Evolutionary conservation across 2,888 invertebrate genomes (phyloP), one percentile per base, ranked within the genome.

Genomic region (Dynastes tityus): DNA sequence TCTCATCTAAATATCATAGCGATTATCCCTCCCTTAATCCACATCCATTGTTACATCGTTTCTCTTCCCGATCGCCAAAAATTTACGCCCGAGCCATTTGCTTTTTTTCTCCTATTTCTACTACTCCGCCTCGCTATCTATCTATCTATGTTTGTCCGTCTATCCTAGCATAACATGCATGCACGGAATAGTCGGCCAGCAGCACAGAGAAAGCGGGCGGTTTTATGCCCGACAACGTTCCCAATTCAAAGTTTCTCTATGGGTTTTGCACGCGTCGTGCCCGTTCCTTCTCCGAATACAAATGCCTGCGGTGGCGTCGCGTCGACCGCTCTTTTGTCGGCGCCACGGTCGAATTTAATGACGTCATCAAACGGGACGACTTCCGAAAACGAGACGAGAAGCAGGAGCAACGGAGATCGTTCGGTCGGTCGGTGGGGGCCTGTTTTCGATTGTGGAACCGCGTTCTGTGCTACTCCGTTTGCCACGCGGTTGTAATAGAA

Each of bases 301-400:
- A 87, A 87, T 86, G 86, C 84, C 80, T 83, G 82, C 80, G 83
- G 84, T 84, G 86, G 86, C 87, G 87, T 83, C 87, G 84, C 82
- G 83, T 83, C 84, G 84, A 84, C 83, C 83, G 83, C 84, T 80
- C 82, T 80, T 81, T 82, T 83, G 85, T 81, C 83, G 85, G 86
- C 85, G 86, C 86, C 86, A 85, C 84, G 83, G 82, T 84, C 84
- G 81, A 81, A 78, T 84, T 85, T 87, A 86, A 87, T 87, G 86
- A 87, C 86, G 87, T 86, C 87, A 87, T 86, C 85, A 84, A 84
- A 82, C 83, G 83, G 83, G 85, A 85, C 84, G 85, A 86, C 86
- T 86, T 85, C 86, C 86, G 86, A 85, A 86, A 85, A 84, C 68
- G 68, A 58, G 55, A 58, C 45, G 65, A 37, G 40, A 29, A 6